A percentile compares a stretch with the other conserved stretches of the same genome.
Evolutionary conservation across 2,113 vertebrate species (phyloP).

Genomic region (Odontophorus gujanensis): DNA sequence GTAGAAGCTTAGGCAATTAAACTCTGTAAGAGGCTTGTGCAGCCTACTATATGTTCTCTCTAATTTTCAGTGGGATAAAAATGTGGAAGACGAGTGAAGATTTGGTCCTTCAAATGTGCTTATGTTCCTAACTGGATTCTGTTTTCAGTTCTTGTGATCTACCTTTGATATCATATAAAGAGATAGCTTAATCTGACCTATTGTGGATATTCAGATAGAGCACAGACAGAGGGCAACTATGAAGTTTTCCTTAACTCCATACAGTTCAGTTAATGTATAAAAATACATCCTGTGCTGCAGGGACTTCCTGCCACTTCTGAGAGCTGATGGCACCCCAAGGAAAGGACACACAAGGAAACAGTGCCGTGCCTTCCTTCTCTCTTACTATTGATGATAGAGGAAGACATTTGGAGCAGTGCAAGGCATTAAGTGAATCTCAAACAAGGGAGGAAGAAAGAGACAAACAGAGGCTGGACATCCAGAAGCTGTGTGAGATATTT

Average conservation of each 20-base stretch:
- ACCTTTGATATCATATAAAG: not conserved
- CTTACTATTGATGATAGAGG: not conserved
- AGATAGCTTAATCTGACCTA: not conserved
- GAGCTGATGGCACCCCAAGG: not conserved
- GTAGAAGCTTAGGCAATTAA: not conserved
- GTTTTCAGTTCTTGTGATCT: not conserved
- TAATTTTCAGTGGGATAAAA: not conserved
- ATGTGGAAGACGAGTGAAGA: not conserved
- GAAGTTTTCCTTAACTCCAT: not conserved
- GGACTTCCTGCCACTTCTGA: not conserved
- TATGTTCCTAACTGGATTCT: not conserved
- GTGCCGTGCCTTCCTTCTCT: not conserved
- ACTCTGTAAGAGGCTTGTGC: not conserved
- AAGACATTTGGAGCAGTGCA: not conserved
- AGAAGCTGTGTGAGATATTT: not conserved
- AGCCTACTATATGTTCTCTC: not conserved
- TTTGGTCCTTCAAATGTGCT: not conserved
- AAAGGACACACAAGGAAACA: not conserved
- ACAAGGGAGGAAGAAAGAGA: not conserved
- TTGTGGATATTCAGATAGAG: not conserved
- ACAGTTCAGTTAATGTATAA: not conserved
- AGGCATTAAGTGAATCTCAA: not conserved
- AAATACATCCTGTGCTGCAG: not conserved
- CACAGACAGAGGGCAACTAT: not conserved
- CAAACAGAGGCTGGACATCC: not conserved